phyloP scores from a whole-genome alignment of 2,113 vertebrate species.

The Anarrhichthys ocellatus region DNA sequence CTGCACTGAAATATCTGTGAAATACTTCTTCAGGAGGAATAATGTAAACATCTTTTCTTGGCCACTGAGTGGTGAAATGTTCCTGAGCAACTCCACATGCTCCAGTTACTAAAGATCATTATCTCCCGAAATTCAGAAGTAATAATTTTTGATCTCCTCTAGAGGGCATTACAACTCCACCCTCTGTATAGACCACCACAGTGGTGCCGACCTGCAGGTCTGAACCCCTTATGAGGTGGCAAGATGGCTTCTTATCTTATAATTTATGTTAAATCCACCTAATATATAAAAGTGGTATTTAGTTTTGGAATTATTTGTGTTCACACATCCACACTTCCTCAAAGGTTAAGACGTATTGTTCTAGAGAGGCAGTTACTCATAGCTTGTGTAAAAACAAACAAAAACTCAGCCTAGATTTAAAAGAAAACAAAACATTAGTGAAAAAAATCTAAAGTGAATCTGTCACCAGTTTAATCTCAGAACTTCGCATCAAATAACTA shows the following conservation, averaged over 20 bases:
- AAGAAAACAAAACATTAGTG: not conserved
- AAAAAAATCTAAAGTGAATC: not conserved
- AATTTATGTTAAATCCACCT: not conserved
- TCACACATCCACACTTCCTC: not conserved
- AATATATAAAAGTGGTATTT: not conserved
- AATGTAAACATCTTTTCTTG: not conserved
- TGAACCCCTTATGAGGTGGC: not conserved
- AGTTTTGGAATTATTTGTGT: not conserved
- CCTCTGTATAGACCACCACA: not conserved
- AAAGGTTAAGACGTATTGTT: not conserved
- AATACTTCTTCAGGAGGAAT: not conserved
- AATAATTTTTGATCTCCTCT: not conserved
- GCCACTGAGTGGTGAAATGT: not conserved
- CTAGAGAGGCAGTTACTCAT: not conserved
- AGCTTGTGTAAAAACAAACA: not conserved
- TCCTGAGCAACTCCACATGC: not conserved
- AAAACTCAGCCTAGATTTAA: not conserved
- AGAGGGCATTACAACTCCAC: not conserved
- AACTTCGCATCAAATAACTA: not conserved
- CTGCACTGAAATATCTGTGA: not conserved
- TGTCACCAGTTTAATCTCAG: slow-evolving; percentile 13
- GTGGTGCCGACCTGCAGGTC: not conserved
- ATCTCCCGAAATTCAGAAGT: not conserved
- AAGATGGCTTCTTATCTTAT: not conserved
- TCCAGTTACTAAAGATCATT: not conserved